Evolutionary conservation across 2,113 vertebrate genomes (phyloP), one percentile per base, ranked within the genome.

Genomic region (Fulmarus glacialis): DNA sequence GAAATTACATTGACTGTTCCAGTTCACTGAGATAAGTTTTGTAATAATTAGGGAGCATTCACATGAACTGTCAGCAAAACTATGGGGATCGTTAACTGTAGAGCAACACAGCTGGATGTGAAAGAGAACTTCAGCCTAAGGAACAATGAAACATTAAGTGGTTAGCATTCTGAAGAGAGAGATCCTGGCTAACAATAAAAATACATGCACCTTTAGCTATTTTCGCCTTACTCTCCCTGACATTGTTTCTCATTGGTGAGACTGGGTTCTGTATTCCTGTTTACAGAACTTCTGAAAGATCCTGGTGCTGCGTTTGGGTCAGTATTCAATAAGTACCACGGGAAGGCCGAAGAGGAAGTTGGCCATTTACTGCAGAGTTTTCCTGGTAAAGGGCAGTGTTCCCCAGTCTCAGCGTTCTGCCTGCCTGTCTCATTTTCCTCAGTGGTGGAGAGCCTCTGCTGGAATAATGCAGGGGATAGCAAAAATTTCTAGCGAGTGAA

Each of bases 101-200:
- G 62, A 75, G 55, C 55, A 50, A 16, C 50, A 34, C 71, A 86
- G 40, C 84, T 87, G 77, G 22, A 36, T 47, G 26, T 6, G 59
- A 89, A 40, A 18, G 40, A 63, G 52, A 72, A 43, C 9, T 15
- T 64, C 59, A 89, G 72, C 77, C n/a, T 64, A 38, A 77, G 58
- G 53, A 87, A 52, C n/a, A 73, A 47, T 3, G 7, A 81, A 64
- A 85, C 0, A 0, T 32, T 26, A 32, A 79, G 52, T 30, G 36
- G 15, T 38, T n/a, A 47, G 29, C 24, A 30, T 13, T 64, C 17
- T 52, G 6, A 48, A 72, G 47, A 72, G 29, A 66, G 30, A 63
- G 27, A 26, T 56, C 63, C 59, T 60, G 40, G 9, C 19, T 85
- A 74, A 16, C 1, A 3, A 11, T 27, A 9, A 24, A 72, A 83